Base-by-base conservation (phyloP, 2,888 invertebrate genomes). In the Folsomia manolachei region DNA sequence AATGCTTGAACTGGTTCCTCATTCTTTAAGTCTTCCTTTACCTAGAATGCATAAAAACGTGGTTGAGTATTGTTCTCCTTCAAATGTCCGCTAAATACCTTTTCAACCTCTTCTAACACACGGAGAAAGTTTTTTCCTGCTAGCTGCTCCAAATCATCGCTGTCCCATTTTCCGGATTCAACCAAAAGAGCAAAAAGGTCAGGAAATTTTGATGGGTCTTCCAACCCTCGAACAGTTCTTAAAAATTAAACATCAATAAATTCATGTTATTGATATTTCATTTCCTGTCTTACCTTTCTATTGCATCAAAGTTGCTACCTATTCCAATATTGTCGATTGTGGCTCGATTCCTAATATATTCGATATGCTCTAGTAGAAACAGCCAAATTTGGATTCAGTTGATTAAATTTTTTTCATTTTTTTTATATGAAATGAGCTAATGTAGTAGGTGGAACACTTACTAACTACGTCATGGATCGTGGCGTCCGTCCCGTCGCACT, bases 381-480 rank as follows among this genome's bases (percentile, higher is more conserved):
- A 62, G 26, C 7, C 19, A 63, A 25, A 63, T 7, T 63, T 18
- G 7, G 11, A 23, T 63, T 4, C 39, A 4, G 39, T 39, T 9
- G 14, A 39, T 39, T 39, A 39, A 39, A n/a, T n/a, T n/a, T n/a
- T n/a, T n/a, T n/a, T n/a, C n/a, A n/a, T n/a, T n/a, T n/a, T n/a
- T n/a, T n/a, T n/a, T 39, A 39, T 14, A 39, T 39, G 14, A 39
- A 39, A 39, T 19, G 21, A 60, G 9, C 18, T 19, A 11, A 7
- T n/a, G 19, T 9, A 51, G 14, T 2, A 18, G n/a, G 4, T 39
- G 4, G 25, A 26, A 2, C 1, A 76, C 81, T 74, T 80, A 84
- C 84, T 82, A 63, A 83, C 82, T 1, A 84, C 83, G 69, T 83
- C 82, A 4, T 78, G 61, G 11, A 84, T 71, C 0, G 82, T 83